Evolutionary conservation across 92 coral and sea anemone species (phyloP), one percentile per base, ranked within the genome.

Genomic region (Zoanthus gigantus): DNA sequence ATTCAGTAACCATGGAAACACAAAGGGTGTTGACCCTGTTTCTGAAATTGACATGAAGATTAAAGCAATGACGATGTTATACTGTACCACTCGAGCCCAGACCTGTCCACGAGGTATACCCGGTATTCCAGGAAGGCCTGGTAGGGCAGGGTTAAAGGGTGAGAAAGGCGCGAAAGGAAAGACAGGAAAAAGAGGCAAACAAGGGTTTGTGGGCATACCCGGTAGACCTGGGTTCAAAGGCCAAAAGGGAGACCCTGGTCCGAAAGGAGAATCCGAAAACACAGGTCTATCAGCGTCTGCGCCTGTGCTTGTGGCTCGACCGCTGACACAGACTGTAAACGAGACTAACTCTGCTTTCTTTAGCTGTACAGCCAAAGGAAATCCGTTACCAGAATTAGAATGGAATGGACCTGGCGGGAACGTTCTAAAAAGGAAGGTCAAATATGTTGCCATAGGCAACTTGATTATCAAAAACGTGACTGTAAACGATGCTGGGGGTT

Each of bases 61-160:
- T 34, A 65, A 67, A 65, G 85, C 85, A 13, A 66, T 81, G 61
- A 81, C 85, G 47, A 44, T 18, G 29, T 17, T 81, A 1, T 81
- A 81, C 58, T 81, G 85, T 42, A 75, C 85, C 28, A 81, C 85
- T 46, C 85, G 76, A 9, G 74, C 85, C 23, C 76, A 81, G 85
- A 11, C 85, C 53, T 81, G 85, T 46, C 85, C 85, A n/a, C 74
- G 75, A 15, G 85, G 85, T 18, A 30, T 81, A 28, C 85, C 85
- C 18, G 85, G 85, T 0, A 10, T 15, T 81, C 85, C 74, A 6
- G 85, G 85, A 47, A 67, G 61, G 11, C 85, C 85, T 66, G 85
- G 85, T 8, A 47, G 56, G 29, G 63, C 66, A 42, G 85, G 85
- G 4, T 1, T 18, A 10, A 81, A 81, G 60, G 85, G 85, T 15